Conservation (phyloP, 2,797 vertebrate species). For the Carapus acus region DNA sequence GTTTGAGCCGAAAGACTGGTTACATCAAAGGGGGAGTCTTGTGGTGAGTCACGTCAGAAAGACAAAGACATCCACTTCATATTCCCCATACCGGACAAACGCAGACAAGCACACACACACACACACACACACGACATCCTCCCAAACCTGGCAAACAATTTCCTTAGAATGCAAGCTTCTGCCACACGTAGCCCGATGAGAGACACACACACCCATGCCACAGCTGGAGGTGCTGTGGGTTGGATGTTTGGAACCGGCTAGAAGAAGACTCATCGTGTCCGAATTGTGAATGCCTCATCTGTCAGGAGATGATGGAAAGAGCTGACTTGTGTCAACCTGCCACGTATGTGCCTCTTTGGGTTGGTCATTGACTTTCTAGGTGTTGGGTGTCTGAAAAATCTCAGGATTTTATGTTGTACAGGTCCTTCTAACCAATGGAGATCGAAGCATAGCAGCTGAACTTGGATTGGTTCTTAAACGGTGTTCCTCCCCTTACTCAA, state of each 20-base stretch:
- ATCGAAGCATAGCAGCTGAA: no score
- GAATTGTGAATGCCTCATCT: constrained; percentile 23
- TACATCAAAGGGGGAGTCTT: constrained; percentile 54
- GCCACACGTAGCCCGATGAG: constrained; percentile 39
- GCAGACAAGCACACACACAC: constrained; percentile 17
- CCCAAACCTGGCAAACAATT: constrained; percentile 23
- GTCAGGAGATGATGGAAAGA: not conserved
- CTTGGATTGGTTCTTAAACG: no score
- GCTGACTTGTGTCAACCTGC: no score
- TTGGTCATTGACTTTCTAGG: no score
- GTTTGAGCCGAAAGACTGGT: constrained; percentile 29
- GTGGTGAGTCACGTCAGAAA: constrained; percentile 64
- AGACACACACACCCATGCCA: constrained; percentile 42
- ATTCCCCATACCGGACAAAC: constrained; percentile 44
- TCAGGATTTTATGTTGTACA: no score
- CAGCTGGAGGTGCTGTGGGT: constrained; percentile 23
- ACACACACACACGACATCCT: constrained; percentile 5
- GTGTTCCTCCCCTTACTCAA: no score
- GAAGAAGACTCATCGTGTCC: constrained; percentile 5
- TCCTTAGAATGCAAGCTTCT: constrained; percentile 34
- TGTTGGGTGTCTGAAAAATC: no score
- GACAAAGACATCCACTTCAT: constrained; percentile 66
- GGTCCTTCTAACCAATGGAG: no score
- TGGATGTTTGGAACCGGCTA: constrained; percentile 19
- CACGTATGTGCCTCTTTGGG: no score